Conservation (phyloP, 2,113 vertebrate species). For the Apteryx mantelli region DNA sequence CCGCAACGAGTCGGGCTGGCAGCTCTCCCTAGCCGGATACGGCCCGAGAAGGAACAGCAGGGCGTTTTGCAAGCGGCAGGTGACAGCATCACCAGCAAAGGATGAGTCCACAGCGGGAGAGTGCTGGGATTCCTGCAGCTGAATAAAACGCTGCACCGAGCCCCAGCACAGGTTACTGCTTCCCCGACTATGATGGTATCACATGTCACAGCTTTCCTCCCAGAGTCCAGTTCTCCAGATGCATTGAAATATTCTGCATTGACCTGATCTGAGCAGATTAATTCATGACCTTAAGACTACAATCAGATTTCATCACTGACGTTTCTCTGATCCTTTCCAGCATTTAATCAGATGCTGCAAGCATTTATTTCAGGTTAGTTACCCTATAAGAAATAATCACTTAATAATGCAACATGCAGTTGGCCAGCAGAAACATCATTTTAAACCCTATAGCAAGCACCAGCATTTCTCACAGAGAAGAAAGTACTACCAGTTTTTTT, state of each 20-base stretch:
- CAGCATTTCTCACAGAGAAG: not conserved
- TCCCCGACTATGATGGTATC: not conserved
- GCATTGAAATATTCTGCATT: not conserved
- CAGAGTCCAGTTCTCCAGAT: not conserved
- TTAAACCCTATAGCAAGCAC: not conserved
- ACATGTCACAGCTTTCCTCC: not conserved
- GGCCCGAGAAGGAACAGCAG: not conserved
- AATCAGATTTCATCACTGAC: not conserved
- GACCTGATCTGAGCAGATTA: not conserved
- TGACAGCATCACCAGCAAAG: not conserved
- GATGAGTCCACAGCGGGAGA: not conserved
- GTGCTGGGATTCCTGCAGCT: not conserved
- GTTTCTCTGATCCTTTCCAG: not conserved
- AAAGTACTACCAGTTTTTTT: not conserved
- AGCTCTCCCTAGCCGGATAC: not conserved
- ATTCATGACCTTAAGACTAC: not conserved
- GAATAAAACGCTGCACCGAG: too few relatives aligned
- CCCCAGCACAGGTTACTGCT: not conserved
- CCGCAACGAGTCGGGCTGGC: not conserved
- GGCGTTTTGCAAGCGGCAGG: not conserved
- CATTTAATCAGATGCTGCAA: not conserved
- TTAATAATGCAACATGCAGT: not conserved
- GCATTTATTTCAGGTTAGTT: not conserved
- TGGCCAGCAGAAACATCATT: not conserved
- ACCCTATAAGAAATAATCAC: not conserved